Evolutionary conservation across 2,113 vertebrate genomes (phyloP).

Genomic region (Crotalus viridis): DNA sequence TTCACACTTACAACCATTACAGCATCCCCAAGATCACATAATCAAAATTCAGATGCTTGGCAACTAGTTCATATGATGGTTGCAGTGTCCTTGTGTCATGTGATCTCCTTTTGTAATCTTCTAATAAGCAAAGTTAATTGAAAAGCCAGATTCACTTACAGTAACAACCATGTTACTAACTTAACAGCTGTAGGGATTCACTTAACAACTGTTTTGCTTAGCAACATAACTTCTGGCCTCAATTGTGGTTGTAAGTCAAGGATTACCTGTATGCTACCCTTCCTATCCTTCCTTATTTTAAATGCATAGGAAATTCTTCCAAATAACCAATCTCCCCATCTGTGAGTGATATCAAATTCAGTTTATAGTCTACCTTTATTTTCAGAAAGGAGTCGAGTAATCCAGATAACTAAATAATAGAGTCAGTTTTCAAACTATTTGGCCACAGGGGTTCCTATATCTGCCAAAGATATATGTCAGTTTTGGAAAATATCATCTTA

Average conservation of each 20-base stretch:
- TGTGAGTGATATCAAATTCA: not conserved
- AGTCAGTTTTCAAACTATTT: not conserved
- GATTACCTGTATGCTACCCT: not conserved
- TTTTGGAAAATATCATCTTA: conserved; percentile 1
- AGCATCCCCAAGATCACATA: not conserved
- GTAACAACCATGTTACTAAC: too few relatives aligned
- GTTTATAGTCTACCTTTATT: not conserved
- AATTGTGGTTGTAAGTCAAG: not conserved
- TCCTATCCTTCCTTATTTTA: not conserved
- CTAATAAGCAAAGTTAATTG: not conserved
- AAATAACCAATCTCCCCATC: not conserved
- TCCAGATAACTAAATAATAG: not conserved
- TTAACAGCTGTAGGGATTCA: not conserved
- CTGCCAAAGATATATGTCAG: not conserved
- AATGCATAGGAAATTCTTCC: not conserved
- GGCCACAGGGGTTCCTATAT: not conserved
- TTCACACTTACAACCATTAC: not conserved
- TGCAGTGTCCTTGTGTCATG: not conserved
- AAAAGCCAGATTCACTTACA: not conserved
- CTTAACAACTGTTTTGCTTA: not conserved
- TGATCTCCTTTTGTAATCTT: not conserved
- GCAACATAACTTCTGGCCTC: not conserved
- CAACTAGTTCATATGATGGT: not conserved
- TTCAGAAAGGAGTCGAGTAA: not conserved
- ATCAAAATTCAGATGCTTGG: not conserved